phyloP scores from a whole-genome alignment of 2,113 vertebrate genomes.

The Arothron firmamentum region DNA sequence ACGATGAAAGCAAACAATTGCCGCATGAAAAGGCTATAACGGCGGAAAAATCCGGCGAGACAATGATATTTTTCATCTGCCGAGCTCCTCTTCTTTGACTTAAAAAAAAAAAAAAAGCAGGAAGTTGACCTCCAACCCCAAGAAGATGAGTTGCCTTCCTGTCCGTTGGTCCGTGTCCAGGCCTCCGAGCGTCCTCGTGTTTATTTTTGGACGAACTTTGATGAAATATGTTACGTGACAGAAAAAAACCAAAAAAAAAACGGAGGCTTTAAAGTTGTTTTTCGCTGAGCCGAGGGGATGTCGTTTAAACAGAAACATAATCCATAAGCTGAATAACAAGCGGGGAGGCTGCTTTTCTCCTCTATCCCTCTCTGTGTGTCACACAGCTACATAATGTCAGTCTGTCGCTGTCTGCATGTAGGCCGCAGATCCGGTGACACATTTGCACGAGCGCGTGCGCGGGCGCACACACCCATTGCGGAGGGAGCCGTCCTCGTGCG shows the following conservation, averaged over 20 bases:
- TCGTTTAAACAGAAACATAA: conserved; percentile 69
- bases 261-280: conserved; percentile 64
- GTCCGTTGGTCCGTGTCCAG: conserved; percentile 30
- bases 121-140: conserved; percentile 33
- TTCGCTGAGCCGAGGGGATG: conserved; percentile 59
- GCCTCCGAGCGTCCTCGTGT: conserved; percentile 39
- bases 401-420: conserved; percentile 61
- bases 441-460: conserved; percentile 1
- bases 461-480: conserved; percentile 12
- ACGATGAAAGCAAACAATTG: conserved; percentile 46
- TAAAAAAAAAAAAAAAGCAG: conserved; percentile 26
- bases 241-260: conserved; percentile 15
- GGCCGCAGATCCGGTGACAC: conserved; percentile 54
- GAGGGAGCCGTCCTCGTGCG: conserved; percentile 44
- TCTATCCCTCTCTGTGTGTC: conserved; percentile 36
- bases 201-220: conserved; percentile 52
- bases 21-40: conserved; percentile 23
- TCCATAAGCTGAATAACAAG: conserved; percentile 69
- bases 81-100: conserved; percentile 13
- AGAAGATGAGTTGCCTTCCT: conserved; percentile 46
- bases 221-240: conserved; percentile 56
- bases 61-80: conserved; percentile 35
- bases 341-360: conserved; percentile 50
- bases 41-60: conserved; percentile 10
- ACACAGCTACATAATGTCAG: conserved; percentile 61